Conservation (phyloP, 1,140 invertebrate species). For the Oncopodura yosiiana region DNA sequence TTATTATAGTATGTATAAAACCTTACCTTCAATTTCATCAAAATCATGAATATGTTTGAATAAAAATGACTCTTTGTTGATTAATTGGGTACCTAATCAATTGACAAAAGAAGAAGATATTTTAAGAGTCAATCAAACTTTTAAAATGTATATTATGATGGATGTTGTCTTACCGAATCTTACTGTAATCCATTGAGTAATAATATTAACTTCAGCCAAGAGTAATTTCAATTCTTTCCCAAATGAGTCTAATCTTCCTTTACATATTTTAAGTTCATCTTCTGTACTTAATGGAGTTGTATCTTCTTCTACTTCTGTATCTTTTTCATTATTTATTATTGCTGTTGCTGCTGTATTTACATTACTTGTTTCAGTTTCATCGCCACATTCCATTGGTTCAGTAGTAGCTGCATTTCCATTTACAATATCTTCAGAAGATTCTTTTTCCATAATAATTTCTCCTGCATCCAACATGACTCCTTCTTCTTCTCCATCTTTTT, state of each 20-base stretch:
- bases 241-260: not conserved
- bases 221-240: not conserved
- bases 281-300: too few relatives aligned
- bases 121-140: too few relatives aligned
- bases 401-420: not conserved
- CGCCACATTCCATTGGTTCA: not conserved
- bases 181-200: not conserved
- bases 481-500: too few relatives aligned
- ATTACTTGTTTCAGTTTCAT: not conserved
- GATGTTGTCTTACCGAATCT: conserved; percentile 9
- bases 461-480: too few relatives aligned
- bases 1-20: too few relatives aligned
- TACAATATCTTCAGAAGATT: not conserved
- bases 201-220: conserved; percentile 1
- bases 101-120: not conserved
- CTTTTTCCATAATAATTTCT: not conserved
- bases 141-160: too few relatives aligned
- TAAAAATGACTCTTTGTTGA: conserved; percentile 15
- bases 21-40: conserved; percentile 9
- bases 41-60: conserved; percentile 23
- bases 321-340: too few relatives aligned
- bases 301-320: too few relatives aligned
- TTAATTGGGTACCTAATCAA: conserved; percentile 10
- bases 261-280: not conserved
- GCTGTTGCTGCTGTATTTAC: not conserved